Base-by-base conservation (phyloP, 2,113 vertebrate species). In the Cricetomys ansorgei region DNA sequence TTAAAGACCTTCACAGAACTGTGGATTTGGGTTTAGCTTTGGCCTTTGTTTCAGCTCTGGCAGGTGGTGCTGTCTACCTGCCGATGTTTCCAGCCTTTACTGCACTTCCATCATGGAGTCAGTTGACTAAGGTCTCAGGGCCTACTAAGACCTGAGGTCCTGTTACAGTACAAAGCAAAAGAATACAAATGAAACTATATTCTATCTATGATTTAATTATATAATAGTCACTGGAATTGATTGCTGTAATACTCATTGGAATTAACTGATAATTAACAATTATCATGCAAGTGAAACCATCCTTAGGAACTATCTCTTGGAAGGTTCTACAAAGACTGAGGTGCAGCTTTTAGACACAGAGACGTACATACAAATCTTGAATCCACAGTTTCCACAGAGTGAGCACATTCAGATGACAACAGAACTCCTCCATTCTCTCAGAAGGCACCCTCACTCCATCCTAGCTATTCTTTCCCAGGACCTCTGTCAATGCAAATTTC, bases 211-310 rank as follows among this genome's bases (percentile, higher is more conserved):
- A 64, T 92, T 92, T 93, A 69, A 79, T 67, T 88, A 53, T 87
- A 72, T 50, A 37, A 84, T 64, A 53, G 40, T 43, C 12, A 93
- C 50, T 84, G 76, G 40, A 85, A 76, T 76, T 72, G 27, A 88
- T 86, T 84, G 17, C 3, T 94, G 0, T 92, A n/a, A n/a, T n/a
- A n/a, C n/a, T n/a, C n/a, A n/a, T n/a, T n/a, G n/a, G n/a, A n/a
- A n/a, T n/a, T n/a, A n/a, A n/a, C n/a, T n/a, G n/a, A n/a, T n/a
- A n/a, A 69, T 96, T 94, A 91, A 10, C 15, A 93, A 43, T 89
- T 94, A 85, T 87, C 25, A 89, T 79, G 50, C 89, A 93, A 91
- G 64, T 92, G 93, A 95, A 94, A 59, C 59, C 85, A 92, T 88
- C 55, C 65, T 92, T 95, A 96, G 88, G 31, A 53, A 48, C 13